Evolutionary conservation across 2,113 vertebrate genomes (phyloP), one percentile per base, ranked within the genome.

Genomic region (Callipepla californica): DNA sequence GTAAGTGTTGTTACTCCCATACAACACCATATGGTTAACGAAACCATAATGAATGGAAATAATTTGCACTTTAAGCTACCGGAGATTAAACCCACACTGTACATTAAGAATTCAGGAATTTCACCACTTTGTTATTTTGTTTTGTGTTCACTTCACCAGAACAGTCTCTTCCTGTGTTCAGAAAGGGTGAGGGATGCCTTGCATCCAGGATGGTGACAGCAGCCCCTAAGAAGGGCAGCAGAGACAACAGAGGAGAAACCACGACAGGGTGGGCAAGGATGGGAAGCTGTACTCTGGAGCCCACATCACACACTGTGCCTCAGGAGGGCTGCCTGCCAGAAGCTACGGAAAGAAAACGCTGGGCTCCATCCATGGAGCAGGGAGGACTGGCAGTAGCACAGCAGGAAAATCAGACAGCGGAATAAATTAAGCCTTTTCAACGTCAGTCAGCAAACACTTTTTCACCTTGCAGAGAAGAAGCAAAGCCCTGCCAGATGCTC

Each of bases 341-440:
- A 81, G 23, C 10, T 32, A 66, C 0, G 38, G 74, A 94, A 89
- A 93, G 26, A 81, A 85, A 88, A 67, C 3, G 1, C 17, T 83
- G 68, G n/a, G 42, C 45, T 86, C 94, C 6, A 5, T 67, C 53
- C 48, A 70, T 13, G 25, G 73, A 76, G 59, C 61, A 1, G 0
- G 53, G 42, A 91, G 51, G 38, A 84, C 47, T 82, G 47, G 67
- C 59, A 92, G 62, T 53, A 74, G n/a, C 9, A 9, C 22, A 85
- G 66, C 15, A 82, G 53, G 53, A 83, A 94, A 84, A 92, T 66
- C 42, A 86, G 67, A 78, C 19, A 85, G 57, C 57, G 63, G 47
- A 92, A 92, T 59, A 93, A 18, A 15, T 83, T 47, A 50, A 85
- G 30, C 22, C 42, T 83, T 73, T 59, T 84, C 94, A 94, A 57